Conservation (phyloP, 2,888 invertebrate species). For the Diloba caeruleocephala region DNA sequence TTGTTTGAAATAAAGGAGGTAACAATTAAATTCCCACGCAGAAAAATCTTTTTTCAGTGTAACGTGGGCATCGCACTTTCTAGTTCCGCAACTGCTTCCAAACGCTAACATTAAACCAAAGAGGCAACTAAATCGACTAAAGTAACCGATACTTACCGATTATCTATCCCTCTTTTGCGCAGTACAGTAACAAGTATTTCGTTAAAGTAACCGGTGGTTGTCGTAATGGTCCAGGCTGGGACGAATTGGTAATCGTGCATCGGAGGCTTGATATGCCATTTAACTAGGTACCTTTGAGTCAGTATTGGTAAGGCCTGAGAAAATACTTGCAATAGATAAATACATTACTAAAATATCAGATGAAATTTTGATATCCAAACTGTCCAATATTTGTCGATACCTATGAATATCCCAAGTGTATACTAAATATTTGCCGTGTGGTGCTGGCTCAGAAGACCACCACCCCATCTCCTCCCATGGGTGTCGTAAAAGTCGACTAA, state of each 20-base stretch:
- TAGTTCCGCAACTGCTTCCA: neutral
- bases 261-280: slow-evolving; percentile 9
- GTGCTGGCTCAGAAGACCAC: too few species aligned
- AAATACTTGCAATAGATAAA: slow-evolving; percentile 13
- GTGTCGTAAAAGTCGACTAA: too few species aligned
- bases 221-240: slow-evolving; percentile 37
- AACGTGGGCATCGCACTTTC: neutral
- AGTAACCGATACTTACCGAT: slow-evolving; percentile 37
- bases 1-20: too few species aligned
- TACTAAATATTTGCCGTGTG: too few species aligned
- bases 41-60: neutral
- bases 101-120: slow-evolving; percentile 24
- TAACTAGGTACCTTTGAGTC: slow-evolving; percentile 28
- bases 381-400: too few species aligned
- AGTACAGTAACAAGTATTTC: slow-evolving; percentile 37
- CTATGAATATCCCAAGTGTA: too few species aligned
- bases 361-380: too few species aligned
- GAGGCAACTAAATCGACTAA: slow-evolving; percentile 14
- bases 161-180: slow-evolving; percentile 39
- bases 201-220: slow-evolving; percentile 43
- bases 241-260: slow-evolving; percentile 49
- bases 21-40: neutral
- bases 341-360: neutral
- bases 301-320: slow-evolving; percentile 23
- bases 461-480: too few species aligned